Conservation (phyloP, 2,797 vertebrate species). For the Mormyrops boulengeri region DNA sequence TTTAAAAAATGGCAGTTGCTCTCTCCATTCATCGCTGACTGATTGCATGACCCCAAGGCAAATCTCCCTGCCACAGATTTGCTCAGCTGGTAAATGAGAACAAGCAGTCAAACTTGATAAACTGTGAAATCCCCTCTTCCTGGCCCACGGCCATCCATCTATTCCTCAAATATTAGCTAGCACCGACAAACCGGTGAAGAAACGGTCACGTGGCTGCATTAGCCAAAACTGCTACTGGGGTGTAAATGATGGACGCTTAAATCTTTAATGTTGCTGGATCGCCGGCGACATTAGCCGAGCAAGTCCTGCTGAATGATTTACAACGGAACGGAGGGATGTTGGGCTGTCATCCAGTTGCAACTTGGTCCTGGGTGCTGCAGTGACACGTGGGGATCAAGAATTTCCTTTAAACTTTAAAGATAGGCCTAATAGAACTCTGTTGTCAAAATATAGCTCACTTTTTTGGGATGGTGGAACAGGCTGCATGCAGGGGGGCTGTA, state of each 20-base stretch:
- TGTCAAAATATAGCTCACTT: not conserved
- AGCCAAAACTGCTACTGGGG: constrained; percentile 24
- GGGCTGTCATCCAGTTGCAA: constrained; percentile 26
- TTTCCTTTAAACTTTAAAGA: not conserved
- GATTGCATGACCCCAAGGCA: constrained; percentile 35
- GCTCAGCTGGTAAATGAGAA: constrained; percentile 46
- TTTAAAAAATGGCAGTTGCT: constrained; percentile 24
- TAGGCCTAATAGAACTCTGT: not conserved
- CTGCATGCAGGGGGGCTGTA: not conserved
- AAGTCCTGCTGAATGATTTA: constrained; percentile 32
- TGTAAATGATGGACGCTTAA: constrained; percentile 41
- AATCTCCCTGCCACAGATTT: constrained; percentile 33
- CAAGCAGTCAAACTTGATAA: constrained; percentile 41
- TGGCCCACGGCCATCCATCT: constrained; percentile 10
- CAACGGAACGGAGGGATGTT: constrained; percentile 33
- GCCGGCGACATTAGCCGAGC: constrained; percentile 34
- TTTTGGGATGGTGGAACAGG: not conserved
- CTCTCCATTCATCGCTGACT: constrained; percentile 33
- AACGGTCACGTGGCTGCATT: constrained; percentile 33
- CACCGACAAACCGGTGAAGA: constrained; percentile 23
- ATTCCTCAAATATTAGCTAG: constrained; percentile 23
- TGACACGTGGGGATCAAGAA: not conserved
- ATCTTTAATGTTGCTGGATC: constrained; percentile 44
- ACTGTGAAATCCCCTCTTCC: constrained; percentile 34
- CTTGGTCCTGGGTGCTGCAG: constrained; percentile 14